These are phyloP conservation scores for Tapera naevia DNA, from an alignment of 2,797 vertebrate species.

Conservation along the genomic window DNA sequence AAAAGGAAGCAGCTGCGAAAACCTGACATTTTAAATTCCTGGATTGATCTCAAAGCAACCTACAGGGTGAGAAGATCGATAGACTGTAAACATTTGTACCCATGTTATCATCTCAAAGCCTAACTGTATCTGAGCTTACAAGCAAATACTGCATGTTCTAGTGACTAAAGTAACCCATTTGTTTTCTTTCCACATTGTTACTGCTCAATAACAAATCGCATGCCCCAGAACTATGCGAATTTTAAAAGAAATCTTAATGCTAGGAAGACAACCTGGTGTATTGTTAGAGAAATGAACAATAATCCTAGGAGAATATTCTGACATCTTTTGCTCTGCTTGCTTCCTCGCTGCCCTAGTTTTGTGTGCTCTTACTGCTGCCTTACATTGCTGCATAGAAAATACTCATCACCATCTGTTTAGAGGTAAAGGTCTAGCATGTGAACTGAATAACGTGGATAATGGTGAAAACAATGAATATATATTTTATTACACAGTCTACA, in stretches of 20 bases:
- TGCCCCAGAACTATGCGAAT: background rate
- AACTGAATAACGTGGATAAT: background rate
- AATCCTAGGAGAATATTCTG: background rate
- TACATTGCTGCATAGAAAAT: background rate
- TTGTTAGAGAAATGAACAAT: background rate
- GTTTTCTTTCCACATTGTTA: background rate
- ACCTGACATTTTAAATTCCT: slow-evolving; percentile 87
- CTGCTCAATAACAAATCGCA: background rate
- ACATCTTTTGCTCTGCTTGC: background rate
- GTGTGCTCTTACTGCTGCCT: background rate
- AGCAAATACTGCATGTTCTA: background rate
- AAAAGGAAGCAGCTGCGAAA: slow-evolving; percentile 92
- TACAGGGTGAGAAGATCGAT: slow-evolving; percentile 82
- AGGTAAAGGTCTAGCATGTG: background rate
- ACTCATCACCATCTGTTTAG: background rate
- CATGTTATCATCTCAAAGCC: background rate
- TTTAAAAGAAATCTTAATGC: background rate
- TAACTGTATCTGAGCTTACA: background rate
- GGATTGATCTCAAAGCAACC: slow-evolving; percentile 92
- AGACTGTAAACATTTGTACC: background rate
- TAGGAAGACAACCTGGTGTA: background rate
- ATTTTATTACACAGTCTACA: background rate
- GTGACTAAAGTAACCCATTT: background rate
- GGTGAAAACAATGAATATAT: background rate
- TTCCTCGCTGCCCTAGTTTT: background rate